Evolutionary conservation across 2,797 vertebrate species (phyloP).

Genomic region (Pseudochirops cupreus): DNA sequence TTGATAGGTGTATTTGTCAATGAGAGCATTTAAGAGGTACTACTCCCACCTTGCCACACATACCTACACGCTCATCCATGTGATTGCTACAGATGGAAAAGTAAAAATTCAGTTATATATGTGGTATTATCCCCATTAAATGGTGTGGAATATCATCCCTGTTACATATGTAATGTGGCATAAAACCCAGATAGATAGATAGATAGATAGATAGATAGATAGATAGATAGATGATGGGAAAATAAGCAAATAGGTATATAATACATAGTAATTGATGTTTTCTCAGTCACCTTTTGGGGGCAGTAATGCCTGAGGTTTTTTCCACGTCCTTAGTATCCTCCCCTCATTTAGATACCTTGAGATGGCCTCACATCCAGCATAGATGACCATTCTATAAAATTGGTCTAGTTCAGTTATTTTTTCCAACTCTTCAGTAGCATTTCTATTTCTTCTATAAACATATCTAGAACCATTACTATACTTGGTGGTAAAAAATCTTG

Average conservation of each 20-base stretch:
- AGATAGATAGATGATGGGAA: not conserved
- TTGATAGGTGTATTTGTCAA: not conserved
- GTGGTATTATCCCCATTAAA: not conserved
- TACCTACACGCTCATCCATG: not conserved
- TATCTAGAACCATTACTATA: not conserved
- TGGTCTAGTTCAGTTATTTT: not conserved
- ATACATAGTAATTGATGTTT: not conserved
- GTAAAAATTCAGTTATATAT: not conserved
- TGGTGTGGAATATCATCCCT: not conserved
- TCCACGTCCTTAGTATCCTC: not conserved
- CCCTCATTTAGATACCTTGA: not conserved
- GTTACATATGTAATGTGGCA: not conserved
- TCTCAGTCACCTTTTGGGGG: not conserved
- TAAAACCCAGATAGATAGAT: not conserved
- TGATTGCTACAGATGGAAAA: not conserved
- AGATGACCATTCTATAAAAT: not conserved
- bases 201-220: too few species aligned
- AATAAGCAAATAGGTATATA: not conserved
- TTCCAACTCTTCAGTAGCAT: not conserved
- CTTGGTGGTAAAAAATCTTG: not conserved
- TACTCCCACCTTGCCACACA: not conserved
- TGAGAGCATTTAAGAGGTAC: not conserved
- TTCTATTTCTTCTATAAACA: not conserved
- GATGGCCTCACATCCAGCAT: not conserved
- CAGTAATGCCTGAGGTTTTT: not conserved